phyloP scores from a whole-genome alignment of 1,140 invertebrate species.

The Rhyzopertha dominica region DNA sequence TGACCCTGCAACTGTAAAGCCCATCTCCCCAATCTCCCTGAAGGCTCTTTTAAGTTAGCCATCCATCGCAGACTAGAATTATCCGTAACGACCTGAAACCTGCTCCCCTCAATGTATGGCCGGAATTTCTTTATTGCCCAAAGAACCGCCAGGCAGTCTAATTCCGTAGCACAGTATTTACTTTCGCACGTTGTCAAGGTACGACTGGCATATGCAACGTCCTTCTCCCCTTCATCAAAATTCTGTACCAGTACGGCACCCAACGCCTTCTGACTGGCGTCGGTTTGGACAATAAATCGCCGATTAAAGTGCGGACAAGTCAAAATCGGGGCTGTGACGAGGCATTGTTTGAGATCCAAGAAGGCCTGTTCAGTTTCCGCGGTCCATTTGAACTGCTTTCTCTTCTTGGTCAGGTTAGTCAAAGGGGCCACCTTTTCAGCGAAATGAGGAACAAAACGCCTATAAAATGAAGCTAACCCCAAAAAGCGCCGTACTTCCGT shows the following conservation, averaged over 20 bases:
- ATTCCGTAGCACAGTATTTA: constrained; percentile 38
- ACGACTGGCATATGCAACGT: constrained; percentile 46
- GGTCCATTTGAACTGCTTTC: background rate
- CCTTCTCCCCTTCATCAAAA: no score
- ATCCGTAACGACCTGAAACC: constrained; percentile 42
- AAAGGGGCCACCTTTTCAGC: background rate
- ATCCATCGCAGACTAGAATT: constrained; percentile 14
- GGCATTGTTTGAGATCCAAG: no score
- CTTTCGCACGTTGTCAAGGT: constrained; percentile 37
- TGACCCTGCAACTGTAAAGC: no score
- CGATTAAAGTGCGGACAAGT: no score
- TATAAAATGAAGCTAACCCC: background rate
- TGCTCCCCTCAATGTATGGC: constrained; percentile 41
- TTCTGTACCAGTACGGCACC: no score
- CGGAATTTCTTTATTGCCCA: constrained; percentile 44
- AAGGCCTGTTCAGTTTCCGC: background rate
- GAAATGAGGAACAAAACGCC: background rate
- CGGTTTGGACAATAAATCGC: no score
- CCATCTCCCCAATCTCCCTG: no score
- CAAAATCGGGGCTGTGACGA: no score
- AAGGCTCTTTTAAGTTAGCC: no score
- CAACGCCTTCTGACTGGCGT: no score
- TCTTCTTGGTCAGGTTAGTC: background rate
- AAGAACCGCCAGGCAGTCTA: constrained; percentile 46
- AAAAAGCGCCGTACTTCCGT: background rate